Evolutionary conservation across 2,888 invertebrate genomes (phyloP), one percentile per base, ranked within the genome.

Genomic region (Apamea crenata): DNA sequence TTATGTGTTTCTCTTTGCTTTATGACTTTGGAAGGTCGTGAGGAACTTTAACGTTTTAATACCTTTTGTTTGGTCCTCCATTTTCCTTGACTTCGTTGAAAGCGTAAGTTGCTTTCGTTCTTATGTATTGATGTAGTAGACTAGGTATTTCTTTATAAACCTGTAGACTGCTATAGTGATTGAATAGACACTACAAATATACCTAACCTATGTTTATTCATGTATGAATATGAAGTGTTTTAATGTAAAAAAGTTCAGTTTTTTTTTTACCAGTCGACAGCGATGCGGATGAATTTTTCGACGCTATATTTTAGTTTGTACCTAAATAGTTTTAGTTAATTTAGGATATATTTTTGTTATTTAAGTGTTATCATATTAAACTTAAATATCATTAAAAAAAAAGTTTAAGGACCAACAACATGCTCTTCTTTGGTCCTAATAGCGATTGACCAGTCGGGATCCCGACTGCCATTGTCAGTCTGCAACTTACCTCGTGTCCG

Each of bases 1-100:
- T 85, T 77, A 68, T 63, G 56, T 72, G 77, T 74, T 85, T 65
- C 80, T 76, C 29, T 83, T 85, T 73, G 69, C 70, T 82, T 73
- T 85, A 76, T 65, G 44, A 44, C 65, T 85, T 76, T 72, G 65
- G 73, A 73, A 67, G 59, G 71, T 81, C 59, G 65, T 25, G 61
- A 63, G 68, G 53, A 81, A 69, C 59, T 83, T 70, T 70, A 59
- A 77, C 50, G 69, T 78, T 81, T 68, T 56, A 71, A 56, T 68
- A 66, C 16, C 59, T 61, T 84, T 73, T 21, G 12, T 71, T 66
- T 47, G 12, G 67, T 66, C 47, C 25, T 44, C 10, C 14, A 59
- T 68, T 72, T 83, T 72, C 21, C 61, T 47, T 56, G 29, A 53
- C 25, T 7, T 67, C 25, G 59, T 25, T 63, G 66, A 83, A 77